Conservation (phyloP, 2,797 vertebrate genomes). For the Yasuhikotakia modesta region DNA sequence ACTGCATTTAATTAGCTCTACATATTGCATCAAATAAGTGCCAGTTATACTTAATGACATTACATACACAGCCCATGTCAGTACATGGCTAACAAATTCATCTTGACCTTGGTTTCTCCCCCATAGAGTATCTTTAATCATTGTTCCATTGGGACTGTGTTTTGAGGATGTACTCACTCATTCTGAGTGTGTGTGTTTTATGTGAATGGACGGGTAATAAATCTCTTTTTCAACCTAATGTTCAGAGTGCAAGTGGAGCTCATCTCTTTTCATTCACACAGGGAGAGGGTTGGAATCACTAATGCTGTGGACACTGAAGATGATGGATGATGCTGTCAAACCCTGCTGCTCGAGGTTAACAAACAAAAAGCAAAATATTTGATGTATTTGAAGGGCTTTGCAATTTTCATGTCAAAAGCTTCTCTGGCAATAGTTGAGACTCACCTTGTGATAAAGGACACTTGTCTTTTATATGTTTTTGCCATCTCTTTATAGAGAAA, state of each 20-base stretch:
- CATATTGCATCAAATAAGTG: not conserved
- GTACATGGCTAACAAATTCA: not conserved
- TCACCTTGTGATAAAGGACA: not conserved
- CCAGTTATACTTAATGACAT: not conserved
- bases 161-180: slow-evolving; percentile 1
- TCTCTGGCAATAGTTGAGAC: not conserved
- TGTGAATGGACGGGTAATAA: not conserved
- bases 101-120: slow-evolving; percentile 10
- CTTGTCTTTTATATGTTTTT: slow-evolving; percentile 1
- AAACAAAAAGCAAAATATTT: slow-evolving; percentile 34
- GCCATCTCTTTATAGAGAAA: not conserved
- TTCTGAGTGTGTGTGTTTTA: slow-evolving; percentile 20
- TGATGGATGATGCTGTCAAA: slow-evolving; percentile 38
- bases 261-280: slow-evolving; percentile 38
- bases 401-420: slow-evolving; percentile 28
- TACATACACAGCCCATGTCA: not conserved
- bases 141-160: slow-evolving; percentile 19
- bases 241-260: slow-evolving; percentile 26
- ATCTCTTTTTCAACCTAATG: slow-evolving; percentile 19
- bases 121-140: not conserved
- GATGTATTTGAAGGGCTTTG: slow-evolving; percentile 11
- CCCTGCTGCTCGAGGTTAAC: slow-evolving; percentile 22
- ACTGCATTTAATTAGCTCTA: not conserved
- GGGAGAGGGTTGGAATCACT: not conserved
- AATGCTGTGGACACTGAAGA: slow-evolving; percentile 11